Percentiles rank a stretch among this genome's conserved stretches.
These are phyloP conservation scores for Cotesia typhae DNA, from an alignment of 1,140 invertebrate genomes.

Conservation along the genomic window DNA sequence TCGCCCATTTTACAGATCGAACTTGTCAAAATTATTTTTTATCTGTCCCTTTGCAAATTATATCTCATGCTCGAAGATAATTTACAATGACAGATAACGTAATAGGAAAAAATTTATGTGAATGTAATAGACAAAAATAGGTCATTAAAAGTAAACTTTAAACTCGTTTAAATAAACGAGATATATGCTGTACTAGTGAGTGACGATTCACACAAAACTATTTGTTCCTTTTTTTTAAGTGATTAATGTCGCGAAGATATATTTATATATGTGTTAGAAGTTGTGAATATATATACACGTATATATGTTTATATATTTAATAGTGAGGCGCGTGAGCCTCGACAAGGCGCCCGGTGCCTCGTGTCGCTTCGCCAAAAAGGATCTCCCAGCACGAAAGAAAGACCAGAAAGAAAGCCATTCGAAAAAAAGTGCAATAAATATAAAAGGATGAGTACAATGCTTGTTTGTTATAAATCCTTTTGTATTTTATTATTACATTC, in stretches of 20 bases:
- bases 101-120: not conserved
- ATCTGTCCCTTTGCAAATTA: too few relatives aligned
- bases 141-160: not conserved
- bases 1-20: too few relatives aligned
- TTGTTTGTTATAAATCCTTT: constrained; percentile 5
- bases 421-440: not conserved
- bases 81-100: too few relatives aligned
- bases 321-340: constrained; percentile 4
- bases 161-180: not conserved
- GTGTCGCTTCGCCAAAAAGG: constrained; percentile 13
- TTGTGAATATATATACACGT: too few relatives aligned
- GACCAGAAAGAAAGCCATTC: not conserved
- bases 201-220: constrained; percentile 14
- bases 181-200: constrained; percentile 1
- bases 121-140: not conserved
- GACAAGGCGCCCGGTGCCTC: constrained; percentile 17
- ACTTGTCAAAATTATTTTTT: too few relatives aligned
- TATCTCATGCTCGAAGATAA: too few relatives aligned
- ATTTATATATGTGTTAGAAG: constrained; percentile 1
- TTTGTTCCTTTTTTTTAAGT: constrained; percentile 19
- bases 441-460: not conserved
- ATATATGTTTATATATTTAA: too few relatives aligned
- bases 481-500: too few relatives aligned
- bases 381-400: not conserved
- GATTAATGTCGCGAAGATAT: constrained; percentile 32